These are phyloP conservation scores for Chrysaora quinquecirrha DNA, from an alignment of 30 jellyfish, hydroid and myxozoan genomes.

Conservation along the genomic window DNA sequence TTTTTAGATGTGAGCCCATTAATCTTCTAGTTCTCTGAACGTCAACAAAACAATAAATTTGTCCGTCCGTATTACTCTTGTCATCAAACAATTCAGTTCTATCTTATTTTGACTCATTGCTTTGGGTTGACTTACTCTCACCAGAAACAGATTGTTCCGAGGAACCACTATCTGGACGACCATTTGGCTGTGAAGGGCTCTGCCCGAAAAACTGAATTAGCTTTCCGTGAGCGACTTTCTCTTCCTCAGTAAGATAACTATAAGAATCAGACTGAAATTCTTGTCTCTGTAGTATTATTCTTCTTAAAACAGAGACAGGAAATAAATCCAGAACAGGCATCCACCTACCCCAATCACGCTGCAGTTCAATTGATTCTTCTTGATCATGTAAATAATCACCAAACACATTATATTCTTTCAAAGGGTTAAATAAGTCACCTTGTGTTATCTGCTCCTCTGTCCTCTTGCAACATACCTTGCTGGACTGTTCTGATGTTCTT, in stretches of 20 bases:
- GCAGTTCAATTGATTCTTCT: constrained; percentile 15
- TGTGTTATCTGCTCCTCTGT: background rate
- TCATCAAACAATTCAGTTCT: too few relatives aligned
- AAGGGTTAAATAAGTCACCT: constrained; percentile 11
- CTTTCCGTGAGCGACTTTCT: constrained; percentile 59
- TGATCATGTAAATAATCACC: constrained; percentile 57
- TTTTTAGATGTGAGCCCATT: too few relatives aligned
- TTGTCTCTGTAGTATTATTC: constrained; percentile 50
- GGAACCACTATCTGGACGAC: constrained; percentile 37
- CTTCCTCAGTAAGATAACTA: constrained; percentile 53
- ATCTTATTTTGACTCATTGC: background rate
- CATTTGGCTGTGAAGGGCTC: too few relatives aligned
- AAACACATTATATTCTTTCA: constrained; percentile 24
- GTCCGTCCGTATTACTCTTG: too few relatives aligned
- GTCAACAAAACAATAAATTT: too few relatives aligned
- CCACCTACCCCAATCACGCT: constrained; percentile 42
- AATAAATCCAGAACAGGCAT: constrained; percentile 4
- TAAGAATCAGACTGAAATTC: constrained; percentile 57
- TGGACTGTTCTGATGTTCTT: background rate
- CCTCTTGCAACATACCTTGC: background rate
- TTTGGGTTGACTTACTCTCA: background rate
- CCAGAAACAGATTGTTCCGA: background rate
- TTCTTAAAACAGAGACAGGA: constrained; percentile 21
- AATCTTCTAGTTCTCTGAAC: too few relatives aligned
- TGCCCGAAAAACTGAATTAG: constrained; percentile 49